Evolutionary conservation across 2,797 vertebrate species (phyloP).

Genomic region (Knipowitschia caucasica): DNA sequence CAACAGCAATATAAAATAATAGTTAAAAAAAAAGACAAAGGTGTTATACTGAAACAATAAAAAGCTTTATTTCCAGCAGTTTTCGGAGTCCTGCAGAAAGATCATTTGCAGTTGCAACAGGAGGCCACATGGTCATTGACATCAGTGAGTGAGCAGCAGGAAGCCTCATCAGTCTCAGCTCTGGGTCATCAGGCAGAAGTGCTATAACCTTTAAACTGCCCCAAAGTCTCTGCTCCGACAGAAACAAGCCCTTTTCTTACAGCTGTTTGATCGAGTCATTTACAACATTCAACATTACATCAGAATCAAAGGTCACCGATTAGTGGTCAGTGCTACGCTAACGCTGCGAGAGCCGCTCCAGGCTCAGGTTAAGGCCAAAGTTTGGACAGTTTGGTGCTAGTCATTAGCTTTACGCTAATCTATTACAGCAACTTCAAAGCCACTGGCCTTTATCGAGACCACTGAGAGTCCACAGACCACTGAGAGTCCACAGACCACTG

Average conservation of each 20-base stretch:
- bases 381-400: constrained; percentile 48
- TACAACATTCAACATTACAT: constrained; percentile 41
- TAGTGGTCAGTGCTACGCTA: constrained; percentile 65
- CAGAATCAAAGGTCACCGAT: constrained; percentile 60
- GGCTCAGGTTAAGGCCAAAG: constrained; percentile 73
- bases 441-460: constrained; percentile 67
- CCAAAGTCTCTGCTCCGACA: constrained; percentile 1
- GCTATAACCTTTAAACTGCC: no score
- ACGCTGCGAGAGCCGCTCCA: constrained; percentile 53
- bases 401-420: constrained; percentile 48
- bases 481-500: no score
- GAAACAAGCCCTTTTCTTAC: constrained; percentile 23
- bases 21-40: constrained; percentile 8
- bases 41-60: constrained; percentile 72
- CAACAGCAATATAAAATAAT: not conserved
- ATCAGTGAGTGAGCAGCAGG: constrained; percentile 26
- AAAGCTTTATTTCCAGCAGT: constrained; percentile 80
- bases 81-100: constrained; percentile 69
- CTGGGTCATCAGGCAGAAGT: constrained; percentile 51
- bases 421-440: constrained; percentile 44
- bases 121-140: constrained; percentile 26
- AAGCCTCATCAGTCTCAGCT: constrained; percentile 29
- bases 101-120: constrained; percentile 48
- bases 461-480: no score
- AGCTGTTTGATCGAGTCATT: constrained; percentile 42